These are phyloP conservation scores for Hippopotamus amphibius DNA, from an alignment of 2,113 vertebrate genomes.

Conservation along the genomic window DNA sequence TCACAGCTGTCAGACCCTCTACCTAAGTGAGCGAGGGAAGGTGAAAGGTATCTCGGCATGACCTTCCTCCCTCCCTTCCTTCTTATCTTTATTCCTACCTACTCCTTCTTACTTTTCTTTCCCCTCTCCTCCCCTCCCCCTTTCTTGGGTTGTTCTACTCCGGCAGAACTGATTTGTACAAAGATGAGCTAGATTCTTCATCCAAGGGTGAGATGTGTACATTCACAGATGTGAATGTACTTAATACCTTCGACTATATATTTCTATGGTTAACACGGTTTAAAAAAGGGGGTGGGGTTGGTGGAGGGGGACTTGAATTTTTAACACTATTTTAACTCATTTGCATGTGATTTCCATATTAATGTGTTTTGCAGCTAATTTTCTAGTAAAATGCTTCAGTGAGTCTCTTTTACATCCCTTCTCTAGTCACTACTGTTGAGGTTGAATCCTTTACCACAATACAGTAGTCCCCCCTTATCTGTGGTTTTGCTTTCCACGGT, in stretches of 20 bases:
- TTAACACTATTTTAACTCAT: slow-evolving; percentile 38
- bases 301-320: not conserved
- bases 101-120: not conserved
- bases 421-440: not conserved
- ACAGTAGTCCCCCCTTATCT: not conserved
- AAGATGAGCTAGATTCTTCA: not conserved
- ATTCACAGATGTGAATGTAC: not conserved
- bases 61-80: not conserved
- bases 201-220: not conserved
- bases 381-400: not conserved
- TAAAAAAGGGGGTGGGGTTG: not conserved
- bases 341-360: not conserved
- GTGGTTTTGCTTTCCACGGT: not conserved
- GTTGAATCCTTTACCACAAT: not conserved
- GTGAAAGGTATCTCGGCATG: not conserved
- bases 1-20: not conserved
- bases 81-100: not conserved
- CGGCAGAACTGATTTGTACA: not conserved
- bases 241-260: not conserved
- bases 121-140: not conserved
- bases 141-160: not conserved
- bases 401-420: not conserved
- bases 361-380: not conserved
- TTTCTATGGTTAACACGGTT: not conserved
- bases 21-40: not conserved